These are phyloP conservation scores for Ligdia adustata DNA, from an alignment of 2,888 invertebrate genomes.

Conservation along the genomic window DNA sequence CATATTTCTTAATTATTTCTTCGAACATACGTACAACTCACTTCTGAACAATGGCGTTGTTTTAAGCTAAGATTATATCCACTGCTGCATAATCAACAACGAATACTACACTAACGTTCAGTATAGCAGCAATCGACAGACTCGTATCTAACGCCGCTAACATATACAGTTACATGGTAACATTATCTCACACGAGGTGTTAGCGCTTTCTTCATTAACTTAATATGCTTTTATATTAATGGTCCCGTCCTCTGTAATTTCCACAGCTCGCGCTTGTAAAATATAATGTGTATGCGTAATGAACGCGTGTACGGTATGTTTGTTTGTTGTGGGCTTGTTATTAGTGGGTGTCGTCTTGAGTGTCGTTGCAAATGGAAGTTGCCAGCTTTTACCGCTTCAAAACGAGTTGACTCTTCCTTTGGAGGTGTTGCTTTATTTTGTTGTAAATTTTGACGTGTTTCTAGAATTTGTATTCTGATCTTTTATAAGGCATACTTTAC, in stretches of 20 bases:
- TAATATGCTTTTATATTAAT: slow-evolving; percentile 48
- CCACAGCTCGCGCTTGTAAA: slow-evolving; percentile 26
- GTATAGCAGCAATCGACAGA: no score
- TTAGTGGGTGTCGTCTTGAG: slow-evolving; percentile 18
- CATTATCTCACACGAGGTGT: slow-evolving; percentile 68
- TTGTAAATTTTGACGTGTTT: no score
- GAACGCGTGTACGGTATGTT: slow-evolving; percentile 18
- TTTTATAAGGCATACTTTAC: no score
- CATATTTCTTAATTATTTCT: slow-evolving; percentile 15
- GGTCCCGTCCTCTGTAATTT: slow-evolving; percentile 34
- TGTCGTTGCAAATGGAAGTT: slow-evolving; percentile 13
- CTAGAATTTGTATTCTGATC: no score
- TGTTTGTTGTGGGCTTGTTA: slow-evolving; percentile 28
- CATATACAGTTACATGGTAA: no score
- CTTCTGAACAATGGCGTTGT: no score
- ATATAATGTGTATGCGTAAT: slow-evolving; percentile 30
- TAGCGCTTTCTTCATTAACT: slow-evolving; percentile 72
- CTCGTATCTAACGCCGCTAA: no score
- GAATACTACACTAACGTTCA: no score
- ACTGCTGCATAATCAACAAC: no score
- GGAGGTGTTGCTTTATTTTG: slow-evolving; percentile 10
- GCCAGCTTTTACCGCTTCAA: slow-evolving; percentile 15
- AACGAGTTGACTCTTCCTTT: no score
- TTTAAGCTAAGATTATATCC: no score
- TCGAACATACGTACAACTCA: no score